These are phyloP conservation scores for Drosophila kohkoa DNA, from an alignment of 1,140 invertebrate species.

Conservation along the genomic window DNA sequence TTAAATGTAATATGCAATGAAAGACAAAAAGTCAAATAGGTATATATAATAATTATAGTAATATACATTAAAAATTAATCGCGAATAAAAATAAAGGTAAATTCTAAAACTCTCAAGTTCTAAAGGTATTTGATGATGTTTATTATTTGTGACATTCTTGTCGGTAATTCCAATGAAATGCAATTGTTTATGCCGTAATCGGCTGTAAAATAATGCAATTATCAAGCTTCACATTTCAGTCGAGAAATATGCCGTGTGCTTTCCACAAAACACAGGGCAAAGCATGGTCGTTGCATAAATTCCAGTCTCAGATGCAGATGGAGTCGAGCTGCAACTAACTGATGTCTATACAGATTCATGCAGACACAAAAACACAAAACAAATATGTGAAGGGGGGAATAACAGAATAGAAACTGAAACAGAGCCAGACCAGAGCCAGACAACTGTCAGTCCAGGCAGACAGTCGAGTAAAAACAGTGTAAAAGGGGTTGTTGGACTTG, in stretches of 20 bases:
- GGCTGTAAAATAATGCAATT: slow-evolving; percentile 4
- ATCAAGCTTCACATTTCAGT: neutral
- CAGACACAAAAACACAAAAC: slow-evolving; percentile 37
- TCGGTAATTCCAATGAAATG: neutral
- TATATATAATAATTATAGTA: too few species aligned
- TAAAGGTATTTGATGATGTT: neutral
- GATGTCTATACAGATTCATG: slow-evolving; percentile 51
- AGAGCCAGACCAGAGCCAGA: slow-evolving; percentile 56
- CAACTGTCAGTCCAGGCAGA: slow-evolving; percentile 42
- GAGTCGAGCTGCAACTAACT: slow-evolving; percentile 38
- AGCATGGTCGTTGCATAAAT: slow-evolving; percentile 17
- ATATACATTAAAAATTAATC: too few species aligned
- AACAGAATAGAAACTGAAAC: slow-evolving; percentile 43
- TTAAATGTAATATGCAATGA: too few species aligned
- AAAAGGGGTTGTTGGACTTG: slow-evolving; percentile 79
- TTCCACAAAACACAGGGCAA: neutral
- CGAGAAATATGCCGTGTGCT: neutral
- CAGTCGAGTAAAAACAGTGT: slow-evolving; percentile 34
- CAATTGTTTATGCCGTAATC: slow-evolving; percentile 14
- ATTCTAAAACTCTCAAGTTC: neutral
- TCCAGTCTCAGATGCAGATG: slow-evolving; percentile 25
- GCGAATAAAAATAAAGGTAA: too few species aligned
- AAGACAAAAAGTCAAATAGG: too few species aligned
- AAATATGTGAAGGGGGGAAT: neutral
- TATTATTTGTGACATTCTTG: neutral